phyloP scores from a whole-genome alignment of 2,888 invertebrate genomes.

The Punctoribates punctum region DNA sequence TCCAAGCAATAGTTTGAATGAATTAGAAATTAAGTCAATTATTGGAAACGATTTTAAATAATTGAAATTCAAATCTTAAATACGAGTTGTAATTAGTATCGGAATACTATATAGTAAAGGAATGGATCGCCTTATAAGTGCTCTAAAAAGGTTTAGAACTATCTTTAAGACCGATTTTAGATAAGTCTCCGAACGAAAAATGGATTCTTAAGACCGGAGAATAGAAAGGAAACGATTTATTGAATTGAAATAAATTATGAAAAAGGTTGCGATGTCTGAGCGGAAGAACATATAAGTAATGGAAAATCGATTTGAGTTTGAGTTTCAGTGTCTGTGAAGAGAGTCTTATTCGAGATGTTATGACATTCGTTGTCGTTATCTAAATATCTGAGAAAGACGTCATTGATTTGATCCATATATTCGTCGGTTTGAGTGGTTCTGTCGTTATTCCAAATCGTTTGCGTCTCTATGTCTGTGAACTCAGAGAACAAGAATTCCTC shows the following conservation, averaged over 20 bases:
- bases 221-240: background rate
- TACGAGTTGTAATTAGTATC: too few species aligned
- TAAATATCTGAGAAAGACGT: constrained; percentile 10
- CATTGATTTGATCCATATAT: constrained; percentile 21
- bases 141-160: too few species aligned
- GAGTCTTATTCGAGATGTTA: background rate
- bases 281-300: background rate
- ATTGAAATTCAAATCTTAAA: too few species aligned
- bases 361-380: background rate
- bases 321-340: constrained; percentile 7
- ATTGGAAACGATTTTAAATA: too few species aligned
- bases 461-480: constrained; percentile 48
- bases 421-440: constrained; percentile 44
- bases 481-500: constrained; percentile 46
- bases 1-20: too few species aligned
- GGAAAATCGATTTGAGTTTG: constrained; percentile 33
- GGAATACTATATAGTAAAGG: too few species aligned
- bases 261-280: background rate
- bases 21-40: too few species aligned
- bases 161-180: too few species aligned
- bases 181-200: too few species aligned
- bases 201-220: too few species aligned
- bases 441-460: constrained; percentile 48
- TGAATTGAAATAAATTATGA: background rate
- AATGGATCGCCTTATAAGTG: too few species aligned